Conservation (phyloP, 1,140 invertebrate genomes). For the Bombus polaris region DNA sequence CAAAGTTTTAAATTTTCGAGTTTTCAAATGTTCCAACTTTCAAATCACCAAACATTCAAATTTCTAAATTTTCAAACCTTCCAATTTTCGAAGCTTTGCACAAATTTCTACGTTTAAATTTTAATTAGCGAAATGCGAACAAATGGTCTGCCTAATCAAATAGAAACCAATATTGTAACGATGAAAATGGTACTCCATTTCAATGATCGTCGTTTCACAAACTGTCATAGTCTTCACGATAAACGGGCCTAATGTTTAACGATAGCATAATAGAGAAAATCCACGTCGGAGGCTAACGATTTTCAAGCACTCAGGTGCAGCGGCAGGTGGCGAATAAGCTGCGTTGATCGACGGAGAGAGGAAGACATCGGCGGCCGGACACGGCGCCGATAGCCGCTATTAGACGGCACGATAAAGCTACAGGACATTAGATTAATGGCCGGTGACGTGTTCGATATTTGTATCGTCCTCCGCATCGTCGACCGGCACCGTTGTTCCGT, state of each 20-base stretch:
- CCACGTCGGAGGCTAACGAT: not conserved
- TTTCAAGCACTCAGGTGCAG: conserved; percentile 5
- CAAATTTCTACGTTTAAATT: not conserved
- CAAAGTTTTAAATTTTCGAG: too few relatives aligned
- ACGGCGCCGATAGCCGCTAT: conserved; percentile 45
- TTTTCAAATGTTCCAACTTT: too few relatives aligned
- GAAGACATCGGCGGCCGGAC: conserved; percentile 46
- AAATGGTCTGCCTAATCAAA: too few relatives aligned
- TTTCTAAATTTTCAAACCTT: too few relatives aligned
- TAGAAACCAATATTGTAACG: too few relatives aligned
- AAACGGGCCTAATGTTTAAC: not conserved
- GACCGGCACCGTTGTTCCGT: not conserved
- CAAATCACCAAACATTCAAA: too few relatives aligned
- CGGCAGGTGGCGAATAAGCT: conserved; percentile 50
- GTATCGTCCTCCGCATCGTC: conserved; percentile 51
- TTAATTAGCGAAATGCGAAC: not conserved
- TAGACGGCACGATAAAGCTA: conserved; percentile 49
- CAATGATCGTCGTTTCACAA: not conserved
- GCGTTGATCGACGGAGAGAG: conserved; percentile 28
- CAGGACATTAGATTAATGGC: conserved; percentile 65
- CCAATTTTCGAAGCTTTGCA: too few relatives aligned
- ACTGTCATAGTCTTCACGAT: not conserved
- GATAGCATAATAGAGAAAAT: not conserved
- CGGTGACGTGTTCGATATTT: conserved; percentile 58
- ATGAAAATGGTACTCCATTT: not conserved